Percentiles rank a stretch among this genome's conserved stretches.
Evolutionary conservation across 2,797 vertebrate genomes (phyloP).

Genomic region (Myripristis murdjan): DNA sequence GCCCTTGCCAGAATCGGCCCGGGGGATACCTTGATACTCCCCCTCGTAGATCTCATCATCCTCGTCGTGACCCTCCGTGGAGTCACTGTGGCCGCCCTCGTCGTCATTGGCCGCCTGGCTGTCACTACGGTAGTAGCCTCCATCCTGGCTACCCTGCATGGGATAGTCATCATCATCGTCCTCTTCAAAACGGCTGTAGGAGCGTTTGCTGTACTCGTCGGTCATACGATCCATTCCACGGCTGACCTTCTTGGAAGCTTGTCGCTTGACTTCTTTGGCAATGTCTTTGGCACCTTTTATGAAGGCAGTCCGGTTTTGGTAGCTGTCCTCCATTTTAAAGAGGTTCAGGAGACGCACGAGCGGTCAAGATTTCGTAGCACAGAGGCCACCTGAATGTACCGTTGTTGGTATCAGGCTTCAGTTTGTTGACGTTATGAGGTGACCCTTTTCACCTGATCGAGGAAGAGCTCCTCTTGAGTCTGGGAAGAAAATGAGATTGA

Average conservation of each 20-base stretch:
- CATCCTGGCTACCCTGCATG: constrained; percentile 80
- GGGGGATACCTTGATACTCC: constrained; percentile 97
- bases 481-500: constrained; percentile 38
- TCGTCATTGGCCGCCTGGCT: constrained; percentile 89
- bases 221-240: constrained; percentile 90
- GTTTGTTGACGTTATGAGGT: constrained; percentile 29
- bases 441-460: constrained; percentile 7
- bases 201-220: constrained; percentile 94
- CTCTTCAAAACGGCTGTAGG: constrained; percentile 95
- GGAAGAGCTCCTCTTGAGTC: constrained; percentile 39
- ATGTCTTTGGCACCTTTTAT: constrained; percentile 98
- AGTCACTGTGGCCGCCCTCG: constrained; percentile 94
- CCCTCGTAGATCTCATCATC: constrained; percentile 98
- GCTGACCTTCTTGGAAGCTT: constrained; percentile 93
- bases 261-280: constrained; percentile 95
- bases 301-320: constrained; percentile 95
- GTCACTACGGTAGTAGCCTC: constrained; percentile 87
- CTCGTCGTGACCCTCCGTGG: constrained; percentile 96
- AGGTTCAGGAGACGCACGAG: constrained; percentile 29
- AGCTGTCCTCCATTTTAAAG: constrained; percentile 92
- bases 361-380: constrained; percentile 20
- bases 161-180: constrained; percentile 93
- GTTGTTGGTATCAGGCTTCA: constrained; percentile 5
- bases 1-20: constrained; percentile 90
- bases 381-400: constrained; percentile 34